Evolutionary conservation across 2,888 invertebrate genomes (phyloP).

Genomic region (Cheilosia variabilis): DNA sequence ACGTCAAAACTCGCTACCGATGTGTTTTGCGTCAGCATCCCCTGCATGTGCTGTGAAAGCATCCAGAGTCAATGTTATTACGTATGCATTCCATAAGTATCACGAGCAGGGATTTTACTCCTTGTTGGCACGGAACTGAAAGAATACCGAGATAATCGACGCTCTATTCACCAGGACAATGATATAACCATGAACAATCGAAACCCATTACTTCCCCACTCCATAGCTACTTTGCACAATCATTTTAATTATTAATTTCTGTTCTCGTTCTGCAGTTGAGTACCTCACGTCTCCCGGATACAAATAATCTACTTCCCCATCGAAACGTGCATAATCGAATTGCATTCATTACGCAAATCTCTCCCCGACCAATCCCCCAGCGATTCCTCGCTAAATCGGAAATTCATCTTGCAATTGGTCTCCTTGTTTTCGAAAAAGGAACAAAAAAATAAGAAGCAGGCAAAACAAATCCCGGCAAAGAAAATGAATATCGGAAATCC

Average conservation of each 20-base stretch:
- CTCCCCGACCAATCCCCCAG: constrained; percentile 27
- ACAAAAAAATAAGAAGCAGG: constrained; percentile 1
- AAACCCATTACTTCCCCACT: not conserved
- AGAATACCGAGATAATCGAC: constrained; percentile 1
- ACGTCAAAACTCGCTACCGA: too few species aligned
- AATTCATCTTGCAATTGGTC: constrained; percentile 31
- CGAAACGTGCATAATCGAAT: constrained; percentile 46
- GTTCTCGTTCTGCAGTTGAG: not conserved
- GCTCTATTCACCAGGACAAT: not conserved
- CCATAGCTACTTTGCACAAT: constrained; percentile 3
- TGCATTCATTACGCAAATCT: constrained; percentile 64
- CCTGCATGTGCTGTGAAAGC: too few species aligned
- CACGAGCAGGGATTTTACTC: not conserved
- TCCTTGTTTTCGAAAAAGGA: not conserved
- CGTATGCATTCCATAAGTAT: not conserved
- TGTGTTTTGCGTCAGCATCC: too few species aligned
- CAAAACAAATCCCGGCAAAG: constrained; percentile 21
- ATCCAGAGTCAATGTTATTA: too few species aligned
- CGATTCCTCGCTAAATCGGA: constrained; percentile 35
- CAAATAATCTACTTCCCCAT: constrained; percentile 8
- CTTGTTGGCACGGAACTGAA: not conserved
- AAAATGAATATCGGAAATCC: constrained; percentile 48
- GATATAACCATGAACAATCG: constrained; percentile 11
- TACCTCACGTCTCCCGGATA: not conserved
- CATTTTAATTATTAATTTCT: constrained; percentile 43